Evolutionary conservation across 2,113 vertebrate species (phyloP), one percentile per base, ranked within the genome.

Genomic region (Uria aalge): DNA sequence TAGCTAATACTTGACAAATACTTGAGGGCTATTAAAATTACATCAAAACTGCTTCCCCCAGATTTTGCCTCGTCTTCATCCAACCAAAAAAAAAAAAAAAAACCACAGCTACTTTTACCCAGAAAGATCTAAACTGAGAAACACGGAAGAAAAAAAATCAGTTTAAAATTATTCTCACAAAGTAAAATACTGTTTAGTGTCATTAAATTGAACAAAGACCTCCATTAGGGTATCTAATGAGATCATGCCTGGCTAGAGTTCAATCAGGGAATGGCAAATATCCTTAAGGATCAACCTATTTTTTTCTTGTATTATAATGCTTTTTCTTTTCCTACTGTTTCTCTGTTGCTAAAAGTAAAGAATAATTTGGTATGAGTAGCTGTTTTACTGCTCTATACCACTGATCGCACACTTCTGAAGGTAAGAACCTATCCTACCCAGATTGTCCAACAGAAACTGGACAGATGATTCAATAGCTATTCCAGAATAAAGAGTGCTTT

Each of bases 1-100:
- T 93, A 95, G 88, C 94, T 92, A 95, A 94, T 93, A 90, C 90
- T 95, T 73, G 72, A 95, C 75, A 93, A 96, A 94, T 95, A 95
- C 63, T 96, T 95, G 67, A 96, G 59, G 63, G 82, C 68, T 94
- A 73, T 94, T 94, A 94, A 96, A 90, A 96, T 68, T 53, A 93
- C 88, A 95, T 85, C 81, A 93, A 74, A 93, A 94, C 41, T 76
- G n/a, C 64, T 92, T 93, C 63, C 74, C 75, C 63, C 36, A 73
- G 88, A 94, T 93, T 96, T 95, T 94, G 64, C 92, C 85, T 96
- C 50, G 79, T 83, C 90, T 95, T 93, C 41, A 68, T 67, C 66
- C 62, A 90, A 69, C 6, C 6, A 22, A 57, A 36, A 13, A n/a
- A 72, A 36, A 18, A 26, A 32, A 26, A 32, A 74, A 66, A 29